Evolutionary conservation across 2,888 invertebrate species (phyloP).

Genomic region (Myopa tessellatipennis): DNA sequence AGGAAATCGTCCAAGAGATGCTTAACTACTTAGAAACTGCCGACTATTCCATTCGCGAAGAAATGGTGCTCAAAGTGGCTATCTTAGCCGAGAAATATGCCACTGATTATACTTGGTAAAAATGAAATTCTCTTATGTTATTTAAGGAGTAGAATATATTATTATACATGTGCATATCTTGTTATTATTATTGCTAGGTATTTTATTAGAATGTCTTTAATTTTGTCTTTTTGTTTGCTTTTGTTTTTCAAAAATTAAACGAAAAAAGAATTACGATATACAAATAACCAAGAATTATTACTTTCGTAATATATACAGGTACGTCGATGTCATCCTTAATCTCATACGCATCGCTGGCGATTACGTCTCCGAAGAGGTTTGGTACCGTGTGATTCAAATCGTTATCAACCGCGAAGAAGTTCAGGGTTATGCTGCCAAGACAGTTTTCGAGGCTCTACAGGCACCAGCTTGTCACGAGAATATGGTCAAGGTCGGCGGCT

Average conservation of each 20-base stretch:
- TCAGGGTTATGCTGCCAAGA: conserved; percentile 99
- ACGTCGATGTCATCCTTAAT: conserved; percentile 97
- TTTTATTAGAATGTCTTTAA: not conserved
- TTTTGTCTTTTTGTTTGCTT: not conserved
- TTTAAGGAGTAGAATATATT: not conserved
- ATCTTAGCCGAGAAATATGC: conserved; percentile 99
- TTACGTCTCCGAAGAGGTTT: conserved; percentile 99
- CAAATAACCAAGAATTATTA: too few species aligned
- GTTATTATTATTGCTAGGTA: not conserved
- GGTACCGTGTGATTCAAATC: conserved; percentile 99
- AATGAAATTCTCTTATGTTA: not conserved
- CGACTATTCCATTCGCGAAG: conserved; percentile 99
- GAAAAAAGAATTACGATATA: too few species aligned
- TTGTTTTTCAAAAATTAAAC: too few species aligned
- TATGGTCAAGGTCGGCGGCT: conserved; percentile 99
- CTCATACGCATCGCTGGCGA: conserved; percentile 99
- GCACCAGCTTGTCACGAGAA: conserved; percentile 99
- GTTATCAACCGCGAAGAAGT: conserved; percentile 99
- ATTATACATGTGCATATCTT: too few species aligned
- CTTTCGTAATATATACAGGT: conserved; percentile 61
- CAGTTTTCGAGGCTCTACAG: conserved; percentile 98
- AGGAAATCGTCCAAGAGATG: conserved; percentile 99
- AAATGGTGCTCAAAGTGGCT: conserved; percentile 99
- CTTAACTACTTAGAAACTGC: conserved; percentile 98
- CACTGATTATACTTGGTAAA: conserved; percentile 97